Evolutionary conservation across 2,797 vertebrate genomes (phyloP), one percentile per base, ranked within the genome.

Genomic region (Orestias chungarensis): DNA sequence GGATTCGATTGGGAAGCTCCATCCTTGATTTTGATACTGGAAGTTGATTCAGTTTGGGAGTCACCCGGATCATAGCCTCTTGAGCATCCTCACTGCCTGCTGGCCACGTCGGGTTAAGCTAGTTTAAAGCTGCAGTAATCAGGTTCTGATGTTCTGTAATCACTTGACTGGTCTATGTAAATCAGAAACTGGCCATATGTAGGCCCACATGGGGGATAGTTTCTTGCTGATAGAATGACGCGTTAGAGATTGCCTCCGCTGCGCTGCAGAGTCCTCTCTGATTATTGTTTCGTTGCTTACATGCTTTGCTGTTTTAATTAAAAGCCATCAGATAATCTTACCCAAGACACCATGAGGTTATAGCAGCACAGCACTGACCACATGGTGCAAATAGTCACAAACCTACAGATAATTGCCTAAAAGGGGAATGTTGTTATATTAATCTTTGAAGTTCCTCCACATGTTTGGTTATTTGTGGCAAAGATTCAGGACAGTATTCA

Each of bases 121-220:
- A 79, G 79, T 81, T 81, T 75, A 83, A 80, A 89, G 83, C 78
- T 76, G 84, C 82, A 89, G 87, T 90, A 89, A 90, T 86, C 84
- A 83, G 84, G 40, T 76, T 84, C 68, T 85, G 83, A 88, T 82
- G 87, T 80, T 86, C 82, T 79, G 76, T 81, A 89, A 92, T 91
- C 84, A 79, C 70, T 80, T 62, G 31, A 68, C 80, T 85, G 67
- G 76, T 82, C 74, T 73, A 66, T 47, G 4, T 59, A 78, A 83
- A 86, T 85, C 76, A 87, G 79, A 87, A 85, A 72, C 75, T 59
- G 76, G 77, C 88, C 91, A 87, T 90, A 90, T 93, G 90, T 87
- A 77, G n/a, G 78, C 83, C 15, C 8, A 3, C 11, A 62, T 74
- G 76, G 49, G 57, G 75, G 64, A 79, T 68, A 71, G 68, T 67